Conservation (phyloP, 2,888 invertebrate genomes). For the Clusia tigrina region DNA sequence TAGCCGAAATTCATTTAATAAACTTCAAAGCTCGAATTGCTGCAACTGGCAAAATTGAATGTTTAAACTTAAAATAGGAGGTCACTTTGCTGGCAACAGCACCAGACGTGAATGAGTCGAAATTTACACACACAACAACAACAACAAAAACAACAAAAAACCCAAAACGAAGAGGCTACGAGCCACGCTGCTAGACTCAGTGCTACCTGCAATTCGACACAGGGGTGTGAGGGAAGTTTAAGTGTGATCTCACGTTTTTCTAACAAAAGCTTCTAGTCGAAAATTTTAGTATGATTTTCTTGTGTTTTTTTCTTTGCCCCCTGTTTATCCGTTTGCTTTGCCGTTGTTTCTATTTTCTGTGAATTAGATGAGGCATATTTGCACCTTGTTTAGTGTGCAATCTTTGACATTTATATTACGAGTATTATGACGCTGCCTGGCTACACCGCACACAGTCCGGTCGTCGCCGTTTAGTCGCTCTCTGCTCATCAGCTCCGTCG, state of each 20-base stretch:
- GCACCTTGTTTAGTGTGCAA: constrained; percentile 27
- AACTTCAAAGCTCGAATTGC: no score
- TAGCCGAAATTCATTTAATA: not conserved
- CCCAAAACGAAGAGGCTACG: no score
- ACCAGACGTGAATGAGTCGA: not conserved
- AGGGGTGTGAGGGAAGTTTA: not conserved
- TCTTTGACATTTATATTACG: constrained; percentile 33
- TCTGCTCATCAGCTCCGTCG: no score
- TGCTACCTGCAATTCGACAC: no score
- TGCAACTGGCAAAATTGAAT: no score
- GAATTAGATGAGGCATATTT: not conserved
- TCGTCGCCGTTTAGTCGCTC: no score
- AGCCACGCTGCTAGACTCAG: no score
- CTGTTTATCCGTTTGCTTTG: no score
- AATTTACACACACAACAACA: no score
- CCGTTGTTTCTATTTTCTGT: constrained; percentile 10
- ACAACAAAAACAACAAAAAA: not conserved
- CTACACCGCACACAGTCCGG: no score
- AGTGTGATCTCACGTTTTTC: not conserved
- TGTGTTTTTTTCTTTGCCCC: not conserved
- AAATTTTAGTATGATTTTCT: no score
- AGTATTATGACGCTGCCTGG: no score
- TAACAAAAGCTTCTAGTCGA: not conserved
- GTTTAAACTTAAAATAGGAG: not conserved
- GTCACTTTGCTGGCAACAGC: not conserved